These are phyloP conservation scores for Corella eumyota DNA, from an alignment of 23 tunicate species.

Conservation along the genomic window DNA sequence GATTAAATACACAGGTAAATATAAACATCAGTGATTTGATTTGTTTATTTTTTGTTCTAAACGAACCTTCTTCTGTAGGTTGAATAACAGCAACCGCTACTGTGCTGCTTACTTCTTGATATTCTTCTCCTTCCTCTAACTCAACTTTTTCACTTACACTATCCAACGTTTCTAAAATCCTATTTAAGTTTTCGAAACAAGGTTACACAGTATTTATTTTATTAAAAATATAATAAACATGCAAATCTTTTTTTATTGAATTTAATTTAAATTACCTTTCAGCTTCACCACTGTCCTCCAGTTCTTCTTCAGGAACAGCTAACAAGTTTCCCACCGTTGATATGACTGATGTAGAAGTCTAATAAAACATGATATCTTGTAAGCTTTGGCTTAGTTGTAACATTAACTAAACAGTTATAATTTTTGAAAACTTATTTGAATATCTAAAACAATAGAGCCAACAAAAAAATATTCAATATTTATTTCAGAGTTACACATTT, in stretches of 20 bases:
- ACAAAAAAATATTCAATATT: neutral
- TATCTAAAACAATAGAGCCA: neutral
- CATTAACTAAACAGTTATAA: neutral
- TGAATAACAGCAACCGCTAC: constrained; percentile 19
- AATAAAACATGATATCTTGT: neutral
- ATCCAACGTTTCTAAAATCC: constrained; percentile 9
- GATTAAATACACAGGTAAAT: too few species aligned
- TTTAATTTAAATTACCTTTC: too few species aligned
- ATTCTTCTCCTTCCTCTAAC: constrained; percentile 7
- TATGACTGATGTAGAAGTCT: constrained; percentile 57
- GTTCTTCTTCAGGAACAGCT: constrained; percentile 26
- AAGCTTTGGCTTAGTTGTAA: neutral
- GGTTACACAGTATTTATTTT: too few species aligned
- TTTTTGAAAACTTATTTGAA: neutral
- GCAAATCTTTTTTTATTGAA: too few species aligned
- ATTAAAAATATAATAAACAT: too few species aligned
- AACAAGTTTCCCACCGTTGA: constrained; percentile 44
- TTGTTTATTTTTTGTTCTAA: too few species aligned
- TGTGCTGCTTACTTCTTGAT: constrained; percentile 16
- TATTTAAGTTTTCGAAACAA: too few species aligned
- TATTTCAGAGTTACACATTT: neutral
- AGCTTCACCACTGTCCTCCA: constrained; percentile 32
- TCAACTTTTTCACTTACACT: constrained; percentile 16
- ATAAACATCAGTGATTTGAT: too few species aligned
- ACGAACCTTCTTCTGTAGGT: constrained; percentile 7